A percentile compares a stretch with the other conserved stretches of the same genome.
These are phyloP conservation scores for Oncorhynchus gorbuscha DNA, from an alignment of 2,113 vertebrate species.

Conservation along the genomic window DNA sequence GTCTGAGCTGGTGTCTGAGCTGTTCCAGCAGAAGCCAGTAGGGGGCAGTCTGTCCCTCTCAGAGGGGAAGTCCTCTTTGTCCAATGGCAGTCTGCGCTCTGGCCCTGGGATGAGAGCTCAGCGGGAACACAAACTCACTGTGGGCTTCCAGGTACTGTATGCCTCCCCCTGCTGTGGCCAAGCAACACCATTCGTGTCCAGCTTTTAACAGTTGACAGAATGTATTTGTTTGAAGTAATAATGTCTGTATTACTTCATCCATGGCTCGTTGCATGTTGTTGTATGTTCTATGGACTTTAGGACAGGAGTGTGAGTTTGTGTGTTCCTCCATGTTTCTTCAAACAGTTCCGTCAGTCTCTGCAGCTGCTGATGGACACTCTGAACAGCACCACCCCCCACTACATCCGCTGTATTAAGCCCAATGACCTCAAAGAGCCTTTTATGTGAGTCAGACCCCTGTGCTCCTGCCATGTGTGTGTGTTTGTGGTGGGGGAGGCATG, in stretches of 20 bases:
- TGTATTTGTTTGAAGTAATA: background rate
- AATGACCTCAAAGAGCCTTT: constrained; percentile 78
- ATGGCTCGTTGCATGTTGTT: too few species aligned
- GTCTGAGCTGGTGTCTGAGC: constrained; percentile 74
- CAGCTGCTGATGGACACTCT: constrained; percentile 74
- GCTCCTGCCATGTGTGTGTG: too few species aligned
- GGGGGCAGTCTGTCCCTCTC: constrained; percentile 10
- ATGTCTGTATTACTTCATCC: background rate
- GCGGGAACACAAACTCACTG: constrained; percentile 73
- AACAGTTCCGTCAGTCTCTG: constrained; percentile 78
- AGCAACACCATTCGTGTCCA: too few species aligned
- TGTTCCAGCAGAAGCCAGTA: constrained; percentile 69
- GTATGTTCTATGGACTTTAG: too few species aligned
- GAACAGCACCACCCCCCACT: constrained; percentile 77
- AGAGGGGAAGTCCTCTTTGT: constrained; percentile 26
- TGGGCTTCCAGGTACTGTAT: constrained; percentile 74
- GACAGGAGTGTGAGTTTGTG: background rate
- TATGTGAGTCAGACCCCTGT: constrained; percentile 52
- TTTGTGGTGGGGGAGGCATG: background rate
- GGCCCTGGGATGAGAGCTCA: constrained; percentile 62
- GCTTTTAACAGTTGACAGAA: too few species aligned
- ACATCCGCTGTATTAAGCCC: constrained; percentile 83
- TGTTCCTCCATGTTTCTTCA: background rate
- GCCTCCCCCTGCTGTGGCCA: background rate
- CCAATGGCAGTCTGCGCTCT: constrained; percentile 54